These are phyloP conservation scores for Pseudococcus jackbeardsleyi DNA, from an alignment of 2,888 invertebrate species.

Conservation along the genomic window DNA sequence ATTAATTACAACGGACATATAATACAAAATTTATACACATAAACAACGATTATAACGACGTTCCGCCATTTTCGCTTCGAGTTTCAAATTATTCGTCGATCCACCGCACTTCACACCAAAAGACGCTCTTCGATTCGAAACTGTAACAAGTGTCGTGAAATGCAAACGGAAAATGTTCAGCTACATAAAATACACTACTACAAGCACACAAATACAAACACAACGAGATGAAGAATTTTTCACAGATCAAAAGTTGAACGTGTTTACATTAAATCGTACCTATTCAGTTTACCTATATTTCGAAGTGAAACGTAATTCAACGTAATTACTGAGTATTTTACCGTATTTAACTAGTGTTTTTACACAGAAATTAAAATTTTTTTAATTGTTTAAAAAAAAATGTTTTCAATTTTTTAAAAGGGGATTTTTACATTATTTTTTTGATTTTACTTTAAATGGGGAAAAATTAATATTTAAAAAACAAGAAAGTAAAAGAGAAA, in stretches of 20 bases:
- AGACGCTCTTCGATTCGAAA: conserved; percentile 48
- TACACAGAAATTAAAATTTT: not conserved
- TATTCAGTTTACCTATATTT: not conserved
- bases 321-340: not conserved
- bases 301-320: not conserved
- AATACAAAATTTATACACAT: conserved; percentile 50
- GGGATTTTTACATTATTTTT: not conserved
- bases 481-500: not conserved
- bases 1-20: not conserved
- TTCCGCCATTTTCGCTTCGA: conserved; percentile 54
- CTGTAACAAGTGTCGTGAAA: conserved; percentile 55
- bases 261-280: not conserved
- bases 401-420: not conserved
- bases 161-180: conserved; percentile 38
- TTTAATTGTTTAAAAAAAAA: not conserved
- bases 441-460: too few relatives aligned
- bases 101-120: conserved; percentile 48
- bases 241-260: not conserved
- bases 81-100: conserved; percentile 45
- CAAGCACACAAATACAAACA: not conserved
- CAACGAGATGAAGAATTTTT: not conserved
- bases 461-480: not conserved
- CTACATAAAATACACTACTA: conserved; percentile 42
- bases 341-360: not conserved
- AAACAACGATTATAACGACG: conserved; percentile 48